phyloP scores from a whole-genome alignment of 2,888 invertebrate genomes.

The Amphiduros pacificus region DNA sequence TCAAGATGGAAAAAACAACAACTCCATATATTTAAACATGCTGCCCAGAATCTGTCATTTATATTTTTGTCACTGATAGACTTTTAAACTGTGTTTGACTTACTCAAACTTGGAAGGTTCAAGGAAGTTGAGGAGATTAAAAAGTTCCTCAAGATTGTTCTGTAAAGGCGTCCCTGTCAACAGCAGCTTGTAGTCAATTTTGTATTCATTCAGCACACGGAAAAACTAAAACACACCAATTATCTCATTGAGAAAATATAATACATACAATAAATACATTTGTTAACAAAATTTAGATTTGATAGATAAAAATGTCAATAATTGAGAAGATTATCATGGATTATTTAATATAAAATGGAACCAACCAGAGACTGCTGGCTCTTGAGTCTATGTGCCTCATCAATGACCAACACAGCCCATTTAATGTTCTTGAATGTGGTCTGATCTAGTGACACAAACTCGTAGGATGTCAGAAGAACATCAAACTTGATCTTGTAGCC shows the following conservation, averaged over 20 bases:
- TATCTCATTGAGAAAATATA: neutral
- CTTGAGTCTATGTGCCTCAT: conserved; percentile 37
- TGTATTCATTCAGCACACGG: conserved; percentile 31
- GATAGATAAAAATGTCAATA: neutral
- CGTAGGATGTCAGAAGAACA: conserved; percentile 36
- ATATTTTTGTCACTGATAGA: too few relatives aligned
- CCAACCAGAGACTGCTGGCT: conserved; percentile 35
- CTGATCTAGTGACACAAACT: conserved; percentile 30
- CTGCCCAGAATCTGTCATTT: too few relatives aligned
- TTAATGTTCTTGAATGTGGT: conserved; percentile 28
- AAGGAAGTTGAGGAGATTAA: conserved; percentile 37
- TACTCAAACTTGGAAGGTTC: conserved; percentile 33
- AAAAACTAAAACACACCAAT: conserved; percentile 32
- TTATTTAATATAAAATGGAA: too few relatives aligned
- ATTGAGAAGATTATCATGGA: too few relatives aligned
- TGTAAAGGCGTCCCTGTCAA: conserved; percentile 38
- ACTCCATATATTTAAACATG: too few relatives aligned
- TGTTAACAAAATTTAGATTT: too few relatives aligned
- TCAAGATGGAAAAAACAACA: too few relatives aligned
- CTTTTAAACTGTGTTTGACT: too few relatives aligned
- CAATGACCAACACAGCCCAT: conserved; percentile 34
- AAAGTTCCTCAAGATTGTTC: conserved; percentile 38
- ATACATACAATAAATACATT: neutral
- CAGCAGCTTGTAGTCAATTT: conserved; percentile 34
- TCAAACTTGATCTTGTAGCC: conserved; percentile 34